A percentile compares a stretch with the other conserved stretches of the same genome.
These are phyloP conservation scores for Zosterops pallidus DNA, from an alignment of 2,113 vertebrate species.

Conservation along the genomic window DNA sequence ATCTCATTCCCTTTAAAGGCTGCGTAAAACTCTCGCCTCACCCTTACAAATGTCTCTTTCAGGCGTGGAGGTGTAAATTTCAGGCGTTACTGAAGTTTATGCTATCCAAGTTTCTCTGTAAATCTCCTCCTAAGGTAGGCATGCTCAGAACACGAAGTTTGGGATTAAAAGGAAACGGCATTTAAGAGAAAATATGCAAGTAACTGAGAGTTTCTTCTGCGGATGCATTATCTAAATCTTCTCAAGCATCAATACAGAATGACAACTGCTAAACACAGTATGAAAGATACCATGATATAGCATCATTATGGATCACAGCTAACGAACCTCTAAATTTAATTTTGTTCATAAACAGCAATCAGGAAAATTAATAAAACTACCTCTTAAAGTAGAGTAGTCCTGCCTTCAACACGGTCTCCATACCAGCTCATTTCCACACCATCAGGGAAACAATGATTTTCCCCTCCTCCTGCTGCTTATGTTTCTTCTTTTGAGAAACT, in stretches of 20 bases:
- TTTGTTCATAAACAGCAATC: neutral
- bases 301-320: neutral
- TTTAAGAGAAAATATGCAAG: neutral
- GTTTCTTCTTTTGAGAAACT: neutral
- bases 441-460: neutral
- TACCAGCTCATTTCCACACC: neutral
- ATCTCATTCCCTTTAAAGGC: neutral
- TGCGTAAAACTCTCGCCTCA: neutral
- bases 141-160: neutral
- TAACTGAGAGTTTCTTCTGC: neutral
- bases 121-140: neutral
- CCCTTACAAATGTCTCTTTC: neutral
- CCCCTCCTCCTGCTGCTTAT: neutral
- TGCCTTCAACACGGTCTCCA: neutral
- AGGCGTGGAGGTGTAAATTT: neutral
- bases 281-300: neutral
- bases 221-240: neutral
- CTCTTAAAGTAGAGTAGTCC: neutral
- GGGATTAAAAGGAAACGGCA: neutral
- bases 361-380: neutral
- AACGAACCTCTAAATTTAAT: conserved; percentile 7
- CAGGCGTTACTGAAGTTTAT: neutral
- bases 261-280: neutral
- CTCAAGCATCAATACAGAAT: neutral
- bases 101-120: neutral